Base-by-base conservation (phyloP, 2,797 vertebrate genomes). In the Onychomys torridus region DNA sequence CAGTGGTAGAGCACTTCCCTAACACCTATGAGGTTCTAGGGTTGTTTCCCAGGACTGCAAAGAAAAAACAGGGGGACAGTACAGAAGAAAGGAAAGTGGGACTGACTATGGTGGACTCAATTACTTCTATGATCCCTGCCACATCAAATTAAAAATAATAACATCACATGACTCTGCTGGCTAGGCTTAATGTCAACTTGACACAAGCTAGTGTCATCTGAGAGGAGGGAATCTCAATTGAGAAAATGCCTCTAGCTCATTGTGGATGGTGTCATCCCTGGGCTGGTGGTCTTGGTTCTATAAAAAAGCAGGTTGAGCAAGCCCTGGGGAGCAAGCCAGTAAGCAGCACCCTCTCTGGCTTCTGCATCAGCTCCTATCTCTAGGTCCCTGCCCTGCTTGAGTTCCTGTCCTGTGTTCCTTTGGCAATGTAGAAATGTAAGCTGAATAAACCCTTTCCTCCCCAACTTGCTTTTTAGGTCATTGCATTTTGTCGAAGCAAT, bases 101-200 rank as follows among this genome's bases (percentile, higher is more conserved):
- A 8, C 27, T n/a, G 77, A 37, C 43, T 4, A 0, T 27, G 5
- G n/a, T 37, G 5, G 16, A 3, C 1, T 76, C 59, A 71, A 0
- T 37, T 0, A 0, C 23, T 37, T 32, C 49, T 52, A 5, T 12
- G 1, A 49, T 43, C 52, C 6, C 43, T 52, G 73, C 10, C 17
- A 0, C 0, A 5, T 34, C 49, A 27, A 0, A 37, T n/a, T 49
- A 27, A 77, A 27, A 49, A 34, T 16, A 59, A 32, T 76, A n/a
- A n/a, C 34, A n/a, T 57, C 34, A 3, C n/a, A 34, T 57, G 78
- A 67, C 63, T 67, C 29, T 16, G 12, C 61, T 34, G 29, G 65
- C 29, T 67, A 34, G 29, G 12, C 32, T 67, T 67, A 67, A 34
- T 67, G 65, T 34, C 12, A 14, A 16, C 32, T 34, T 67, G 63